Base-by-base conservation (phyloP, 2,888 invertebrate genomes). In the Lacanobia oleracea region DNA sequence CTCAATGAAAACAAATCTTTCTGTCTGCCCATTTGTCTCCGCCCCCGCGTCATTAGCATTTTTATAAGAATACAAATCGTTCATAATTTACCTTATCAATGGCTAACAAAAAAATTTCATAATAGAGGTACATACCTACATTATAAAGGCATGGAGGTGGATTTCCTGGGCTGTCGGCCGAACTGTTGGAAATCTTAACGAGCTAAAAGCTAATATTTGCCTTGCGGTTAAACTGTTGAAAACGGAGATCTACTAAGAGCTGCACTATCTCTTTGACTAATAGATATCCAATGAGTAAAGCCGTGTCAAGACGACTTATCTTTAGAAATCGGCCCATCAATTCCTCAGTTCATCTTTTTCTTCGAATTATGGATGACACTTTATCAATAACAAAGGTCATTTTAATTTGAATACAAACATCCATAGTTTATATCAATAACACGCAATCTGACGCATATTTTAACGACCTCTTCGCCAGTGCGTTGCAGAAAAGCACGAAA, bases 361-460 rank as follows among this genome's bases (percentile, higher is more conserved):
- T 63, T 54, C 61, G 57, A 63, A 70, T 77, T 62, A 67, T 50
- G 14, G 10, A 64, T 66, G 56, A 33, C 18, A 56, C 23, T 56
- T 51, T 69, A 68, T 67, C 60, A 53, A 81, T 75, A 76, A 75
- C 79, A 87, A 84, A 89, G 86, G 84, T 89, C 85, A 88, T 72
- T 57, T 76, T 76, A 53, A 85, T 86, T 87, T 86, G 74, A 85
- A 88, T 85, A 82, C 82, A 88, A 86, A 78, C 71, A 59, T 71
- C 64, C 59, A 74, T 76, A 77, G 43, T 65, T 66, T 63, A 66
- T 71, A 67, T 57, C 45, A 43, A 60, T 70, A 74, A n/a, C 74
- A 78, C 57, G 73, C 68, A 79, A 76, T 59, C 50, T 56, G 23
- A 75, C 66, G 64, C 48, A 69, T 71, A 76, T 76, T 70, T 63